phyloP scores from a whole-genome alignment of 2,797 vertebrate species.

The Phoeniculus purpureus region DNA sequence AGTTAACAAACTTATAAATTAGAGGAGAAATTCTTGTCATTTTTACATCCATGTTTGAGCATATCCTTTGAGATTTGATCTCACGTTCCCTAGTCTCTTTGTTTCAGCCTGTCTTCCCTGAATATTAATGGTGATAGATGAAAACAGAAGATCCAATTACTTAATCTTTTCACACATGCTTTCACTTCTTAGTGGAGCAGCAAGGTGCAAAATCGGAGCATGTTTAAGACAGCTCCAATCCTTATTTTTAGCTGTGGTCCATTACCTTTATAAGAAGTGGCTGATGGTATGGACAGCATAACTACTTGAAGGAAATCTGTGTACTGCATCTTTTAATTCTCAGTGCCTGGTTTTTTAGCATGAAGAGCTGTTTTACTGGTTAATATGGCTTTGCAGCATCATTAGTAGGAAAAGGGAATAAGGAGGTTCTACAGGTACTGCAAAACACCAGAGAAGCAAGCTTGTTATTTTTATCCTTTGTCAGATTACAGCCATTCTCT shows the following conservation, averaged over 20 bases:
- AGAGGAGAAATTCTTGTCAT: background rate
- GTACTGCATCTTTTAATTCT: background rate
- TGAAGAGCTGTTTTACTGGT: background rate
- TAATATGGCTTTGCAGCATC: background rate
- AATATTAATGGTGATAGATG: background rate
- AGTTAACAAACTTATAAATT: background rate
- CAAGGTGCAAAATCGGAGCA: constrained; percentile 8
- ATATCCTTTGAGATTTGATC: background rate
- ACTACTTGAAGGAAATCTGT: background rate
- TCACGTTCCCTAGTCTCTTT: background rate
- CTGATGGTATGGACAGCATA: background rate
- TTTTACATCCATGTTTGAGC: background rate
- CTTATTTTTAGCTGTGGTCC: background rate
- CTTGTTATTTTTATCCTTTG: background rate
- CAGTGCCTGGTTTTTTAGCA: background rate
- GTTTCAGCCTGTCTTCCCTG: constrained; percentile 10
- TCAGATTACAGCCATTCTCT: background rate
- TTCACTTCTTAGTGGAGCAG: constrained; percentile 23
- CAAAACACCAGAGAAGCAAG: background rate
- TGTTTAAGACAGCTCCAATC: background rate
- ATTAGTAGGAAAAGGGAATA: background rate
- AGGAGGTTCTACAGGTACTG: background rate
- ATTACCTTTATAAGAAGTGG: background rate
- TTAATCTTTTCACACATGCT: constrained; percentile 7
- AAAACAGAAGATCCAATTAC: constrained; percentile 8